Evolutionary conservation across 2,113 vertebrate species (phyloP).

Genomic region (Dolichallabes microphthalmus): DNA sequence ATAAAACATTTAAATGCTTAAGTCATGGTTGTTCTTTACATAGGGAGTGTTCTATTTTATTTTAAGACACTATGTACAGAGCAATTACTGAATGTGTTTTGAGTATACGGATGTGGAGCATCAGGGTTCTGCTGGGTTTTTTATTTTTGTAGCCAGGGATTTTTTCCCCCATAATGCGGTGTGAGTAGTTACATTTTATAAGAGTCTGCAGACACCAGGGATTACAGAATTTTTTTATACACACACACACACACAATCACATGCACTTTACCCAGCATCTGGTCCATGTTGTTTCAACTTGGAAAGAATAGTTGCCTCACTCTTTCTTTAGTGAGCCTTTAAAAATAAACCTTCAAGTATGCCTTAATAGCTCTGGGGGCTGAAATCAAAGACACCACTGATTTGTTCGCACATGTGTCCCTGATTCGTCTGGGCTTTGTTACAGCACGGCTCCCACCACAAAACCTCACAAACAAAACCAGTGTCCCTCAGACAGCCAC

Average conservation of each 20-base stretch:
- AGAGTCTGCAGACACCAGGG: constrained; percentile 58
- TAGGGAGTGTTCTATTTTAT: not conserved
- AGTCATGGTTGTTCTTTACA: not conserved
- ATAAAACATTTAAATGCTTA: not conserved
- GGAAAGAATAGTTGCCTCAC: constrained; percentile 57
- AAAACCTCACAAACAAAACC: constrained; percentile 27
- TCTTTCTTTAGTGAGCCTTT: constrained; percentile 3
- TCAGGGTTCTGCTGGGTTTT: constrained; percentile 54
- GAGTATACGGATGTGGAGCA: constrained; percentile 1
- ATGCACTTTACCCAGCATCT: constrained; percentile 43
- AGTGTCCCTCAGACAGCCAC: constrained; percentile 45
- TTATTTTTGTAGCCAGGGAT: constrained; percentile 22
- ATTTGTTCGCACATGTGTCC: constrained; percentile 61
- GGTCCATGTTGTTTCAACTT: constrained; percentile 56
- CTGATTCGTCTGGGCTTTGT: constrained; percentile 54
- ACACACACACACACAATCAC: constrained; percentile 25
- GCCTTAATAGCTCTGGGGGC: constrained; percentile 60
- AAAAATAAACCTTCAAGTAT: constrained; percentile 47
- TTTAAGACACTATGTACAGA: not conserved
- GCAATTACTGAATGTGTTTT: not conserved
- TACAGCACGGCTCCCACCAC: constrained; percentile 43
- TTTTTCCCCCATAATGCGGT: constrained; percentile 53
- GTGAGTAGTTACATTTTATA: constrained; percentile 62
- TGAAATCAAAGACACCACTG: constrained; percentile 62
- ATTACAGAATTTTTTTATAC: constrained; percentile 55